Percentiles rank a stretch among this genome's conserved stretches.
These are phyloP conservation scores for Holotrichia oblita DNA, from an alignment of 1,140 invertebrate genomes.

Conservation along the genomic window DNA sequence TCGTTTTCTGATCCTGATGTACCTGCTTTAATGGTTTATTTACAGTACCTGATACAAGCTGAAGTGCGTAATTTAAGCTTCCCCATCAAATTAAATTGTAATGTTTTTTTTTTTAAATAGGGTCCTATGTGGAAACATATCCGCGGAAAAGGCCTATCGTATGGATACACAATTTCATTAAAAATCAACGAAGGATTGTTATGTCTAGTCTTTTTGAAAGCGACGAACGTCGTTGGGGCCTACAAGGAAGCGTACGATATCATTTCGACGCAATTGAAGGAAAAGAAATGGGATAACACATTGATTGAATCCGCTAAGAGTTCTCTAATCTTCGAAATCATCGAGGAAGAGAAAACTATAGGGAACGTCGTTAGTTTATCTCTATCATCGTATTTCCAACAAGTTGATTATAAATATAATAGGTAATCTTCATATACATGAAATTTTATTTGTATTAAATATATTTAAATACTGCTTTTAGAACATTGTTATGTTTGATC, in stretches of 20 bases:
- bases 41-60: constrained; percentile 87
- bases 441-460: background rate
- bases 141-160: constrained; percentile 85
- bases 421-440: constrained; percentile 61
- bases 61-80: constrained; percentile 67
- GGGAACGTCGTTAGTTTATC: constrained; percentile 76
- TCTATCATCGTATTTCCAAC: constrained; percentile 75
- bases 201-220: constrained; percentile 75
- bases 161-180: constrained; percentile 74
- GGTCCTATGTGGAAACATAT: constrained; percentile 90
- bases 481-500: constrained; percentile 73
- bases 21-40: constrained; percentile 78
- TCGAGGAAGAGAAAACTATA: constrained; percentile 81
- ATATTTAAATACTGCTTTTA: constrained; percentile 56
- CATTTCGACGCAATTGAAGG: constrained; percentile 67
- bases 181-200: constrained; percentile 75
- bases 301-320: constrained; percentile 85
- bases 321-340: constrained; percentile 85
- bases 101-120: constrained; percentile 59
- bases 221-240: constrained; percentile 78
- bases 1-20: constrained; percentile 73
- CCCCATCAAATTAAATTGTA: background rate
- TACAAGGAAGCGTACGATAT: constrained; percentile 81
- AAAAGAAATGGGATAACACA: constrained; percentile 73
- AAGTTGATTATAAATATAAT: constrained; percentile 74